These are phyloP conservation scores for Trichogramma evanescens DNA, from an alignment of 2,888 invertebrate species.

Conservation along the genomic window DNA sequence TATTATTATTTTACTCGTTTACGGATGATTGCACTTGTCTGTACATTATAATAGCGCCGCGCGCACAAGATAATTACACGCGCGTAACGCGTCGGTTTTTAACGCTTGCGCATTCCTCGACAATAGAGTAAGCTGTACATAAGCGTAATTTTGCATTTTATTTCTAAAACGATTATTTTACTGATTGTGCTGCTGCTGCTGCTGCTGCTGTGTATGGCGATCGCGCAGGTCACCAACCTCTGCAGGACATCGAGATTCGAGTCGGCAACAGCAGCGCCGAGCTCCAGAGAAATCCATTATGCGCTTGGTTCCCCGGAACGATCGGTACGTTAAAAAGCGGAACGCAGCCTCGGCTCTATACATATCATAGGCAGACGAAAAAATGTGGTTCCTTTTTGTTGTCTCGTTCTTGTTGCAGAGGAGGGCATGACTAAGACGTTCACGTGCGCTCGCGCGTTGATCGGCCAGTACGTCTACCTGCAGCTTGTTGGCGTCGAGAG, in stretches of 20 bases:
- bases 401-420: slow-evolving; percentile 49
- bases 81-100: too few species aligned
- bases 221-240: slow-evolving; percentile 68
- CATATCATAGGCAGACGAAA: neutral
- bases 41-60: too few species aligned
- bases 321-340: slow-evolving; percentile 55
- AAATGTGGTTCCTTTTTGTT: neutral
- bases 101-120: too few species aligned
- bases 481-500: slow-evolving; percentile 88
- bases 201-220: too few species aligned
- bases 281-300: slow-evolving; percentile 79
- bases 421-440: slow-evolving; percentile 89
- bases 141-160: too few species aligned
- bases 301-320: slow-evolving; percentile 90
- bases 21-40: too few species aligned
- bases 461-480: slow-evolving; percentile 81
- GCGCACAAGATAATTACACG: too few species aligned
- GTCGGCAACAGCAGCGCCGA: slow-evolving; percentile 88
- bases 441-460: slow-evolving; percentile 74
- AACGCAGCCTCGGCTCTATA: neutral
- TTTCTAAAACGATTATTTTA: too few species aligned
- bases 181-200: too few species aligned
- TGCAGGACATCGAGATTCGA: slow-evolving; percentile 81
- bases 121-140: too few species aligned
- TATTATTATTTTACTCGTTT: too few species aligned